phyloP scores from a whole-genome alignment of 1,140 invertebrate genomes.

The Lucilia cuprina region DNA sequence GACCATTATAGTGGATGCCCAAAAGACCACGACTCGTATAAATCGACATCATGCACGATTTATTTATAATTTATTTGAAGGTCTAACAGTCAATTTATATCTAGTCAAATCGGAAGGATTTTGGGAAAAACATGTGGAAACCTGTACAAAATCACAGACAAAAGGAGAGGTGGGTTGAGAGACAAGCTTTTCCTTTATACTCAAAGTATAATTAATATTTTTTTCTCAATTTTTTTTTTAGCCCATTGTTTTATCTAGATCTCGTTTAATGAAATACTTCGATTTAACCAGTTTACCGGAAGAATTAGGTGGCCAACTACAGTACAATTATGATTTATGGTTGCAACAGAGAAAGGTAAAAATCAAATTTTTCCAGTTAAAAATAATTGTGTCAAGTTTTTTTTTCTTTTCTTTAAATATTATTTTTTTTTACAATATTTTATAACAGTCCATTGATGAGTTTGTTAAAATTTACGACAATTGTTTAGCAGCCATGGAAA shows the following conservation, averaged over 20 bases:
- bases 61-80: constrained; percentile 64
- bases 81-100: constrained; percentile 67
- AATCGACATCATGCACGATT: constrained; percentile 70
- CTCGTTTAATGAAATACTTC: constrained; percentile 75
- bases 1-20: constrained; percentile 71
- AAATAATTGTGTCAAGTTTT: background rate
- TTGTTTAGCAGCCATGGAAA: constrained; percentile 66
- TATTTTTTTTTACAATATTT: constrained; percentile 6
- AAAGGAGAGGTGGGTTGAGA: constrained; percentile 68
- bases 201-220: too few species aligned
- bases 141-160: constrained; percentile 71
- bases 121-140: constrained; percentile 79
- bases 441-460: constrained; percentile 69
- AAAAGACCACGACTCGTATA: constrained; percentile 70
- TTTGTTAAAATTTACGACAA: constrained; percentile 66
- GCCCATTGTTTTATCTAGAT: constrained; percentile 70
- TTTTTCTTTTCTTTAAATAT: background rate
- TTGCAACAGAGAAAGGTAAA: constrained; percentile 81
- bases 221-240: constrained; percentile 59
- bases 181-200: too few species aligned
- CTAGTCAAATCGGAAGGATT: constrained; percentile 75
- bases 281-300: constrained; percentile 77
- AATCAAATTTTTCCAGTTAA: constrained; percentile 45
- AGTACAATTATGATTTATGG: constrained; percentile 83
- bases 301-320: constrained; percentile 79